Percentiles rank a stretch among this genome's conserved stretches.
Conservation (phyloP, 1,140 invertebrate species). For the Procambarus clarkii region DNA sequence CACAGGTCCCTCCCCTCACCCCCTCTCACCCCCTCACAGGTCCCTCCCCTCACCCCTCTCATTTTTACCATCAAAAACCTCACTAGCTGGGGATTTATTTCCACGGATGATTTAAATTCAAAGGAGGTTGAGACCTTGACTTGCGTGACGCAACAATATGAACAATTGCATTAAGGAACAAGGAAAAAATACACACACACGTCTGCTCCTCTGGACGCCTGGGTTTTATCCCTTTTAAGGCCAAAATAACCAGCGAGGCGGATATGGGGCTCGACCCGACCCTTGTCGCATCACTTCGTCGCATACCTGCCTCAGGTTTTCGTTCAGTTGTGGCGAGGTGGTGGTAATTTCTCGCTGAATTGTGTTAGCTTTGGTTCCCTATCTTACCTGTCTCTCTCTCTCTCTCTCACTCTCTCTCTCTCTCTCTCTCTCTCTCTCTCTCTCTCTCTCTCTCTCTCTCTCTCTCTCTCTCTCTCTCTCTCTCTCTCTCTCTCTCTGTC, state of each 20-base stretch:
- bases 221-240: constrained; percentile 20
- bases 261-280: constrained; percentile 6
- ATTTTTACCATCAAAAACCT: not conserved
- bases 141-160: not conserved
- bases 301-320: not conserved
- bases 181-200: not conserved
- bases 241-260: constrained; percentile 27
- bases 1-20: too few relatives aligned
- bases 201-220: not conserved
- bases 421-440: constrained; percentile 8
- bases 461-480: constrained; percentile 23
- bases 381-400: not conserved
- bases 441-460: constrained; percentile 18
- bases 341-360: too few relatives aligned
- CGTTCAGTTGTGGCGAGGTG: not conserved
- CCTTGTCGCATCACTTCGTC: not conserved
- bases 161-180: not conserved
- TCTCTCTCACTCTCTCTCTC: too few relatives aligned
- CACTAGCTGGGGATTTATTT: not conserved
- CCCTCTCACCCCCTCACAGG: too few relatives aligned
- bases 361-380: not conserved
- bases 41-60: too few relatives aligned
- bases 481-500: constrained; percentile 20
- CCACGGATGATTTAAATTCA: not conserved
- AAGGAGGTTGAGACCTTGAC: not conserved